A percentile compares a stretch with the other conserved stretches of the same genome.
These are phyloP conservation scores for Parnassius smintheus DNA, from an alignment of 2,888 invertebrate genomes.

Conservation along the genomic window DNA sequence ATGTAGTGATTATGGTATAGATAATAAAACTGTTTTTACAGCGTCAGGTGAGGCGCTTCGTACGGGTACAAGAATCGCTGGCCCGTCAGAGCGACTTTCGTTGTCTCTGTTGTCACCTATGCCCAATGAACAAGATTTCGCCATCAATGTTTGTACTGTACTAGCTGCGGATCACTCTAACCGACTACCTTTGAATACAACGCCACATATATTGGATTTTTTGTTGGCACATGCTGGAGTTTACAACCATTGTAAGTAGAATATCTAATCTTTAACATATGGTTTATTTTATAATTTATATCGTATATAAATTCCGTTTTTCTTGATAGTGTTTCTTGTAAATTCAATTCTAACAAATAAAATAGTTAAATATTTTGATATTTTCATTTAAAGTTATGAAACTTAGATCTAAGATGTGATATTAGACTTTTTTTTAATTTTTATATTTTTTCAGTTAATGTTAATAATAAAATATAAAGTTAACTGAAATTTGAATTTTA, in stretches of 20 bases:
- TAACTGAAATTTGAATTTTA: neutral
- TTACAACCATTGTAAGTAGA: slow-evolving; percentile 89
- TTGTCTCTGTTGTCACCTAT: slow-evolving; percentile 96
- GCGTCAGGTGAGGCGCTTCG: slow-evolving; percentile 70
- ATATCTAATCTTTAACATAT: no score
- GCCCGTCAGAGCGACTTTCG: slow-evolving; percentile 89
- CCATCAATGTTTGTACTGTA: slow-evolving; percentile 97
- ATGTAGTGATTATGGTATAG: no score
- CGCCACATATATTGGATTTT: slow-evolving; percentile 92
- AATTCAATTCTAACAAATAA: no score
- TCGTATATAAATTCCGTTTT: no score
- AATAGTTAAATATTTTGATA: no score
- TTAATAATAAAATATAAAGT: no score
- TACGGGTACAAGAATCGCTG: slow-evolving; percentile 52
- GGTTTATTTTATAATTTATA: no score
- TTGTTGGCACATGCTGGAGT: slow-evolving; percentile 97
- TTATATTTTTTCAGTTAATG: no score
- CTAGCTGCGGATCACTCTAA: slow-evolving; percentile 97
- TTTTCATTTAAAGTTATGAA: no score
- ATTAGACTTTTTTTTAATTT: no score
- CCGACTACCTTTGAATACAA: slow-evolving; percentile 90
- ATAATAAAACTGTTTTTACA: slow-evolving; percentile 31
- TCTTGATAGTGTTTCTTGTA: no score
- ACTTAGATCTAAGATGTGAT: no score
- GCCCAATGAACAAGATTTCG: slow-evolving; percentile 99